phyloP scores from a whole-genome alignment of 2,797 vertebrate species.

The Sebastolobus alascanus region DNA sequence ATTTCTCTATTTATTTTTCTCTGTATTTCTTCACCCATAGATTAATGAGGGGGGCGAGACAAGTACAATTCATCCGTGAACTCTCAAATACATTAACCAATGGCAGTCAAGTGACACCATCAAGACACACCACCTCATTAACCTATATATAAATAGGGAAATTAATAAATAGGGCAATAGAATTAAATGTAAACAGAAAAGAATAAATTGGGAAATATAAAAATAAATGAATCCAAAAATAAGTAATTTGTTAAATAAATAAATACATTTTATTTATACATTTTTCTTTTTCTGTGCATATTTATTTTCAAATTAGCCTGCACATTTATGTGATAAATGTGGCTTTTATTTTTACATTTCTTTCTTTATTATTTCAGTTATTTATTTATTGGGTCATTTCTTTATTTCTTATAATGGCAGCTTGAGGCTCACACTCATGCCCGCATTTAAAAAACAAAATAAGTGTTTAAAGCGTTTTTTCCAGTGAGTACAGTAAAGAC shows the following conservation, averaged over 20 bases:
- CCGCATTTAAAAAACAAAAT: slow-evolving; percentile 23
- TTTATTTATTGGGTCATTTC: neutral
- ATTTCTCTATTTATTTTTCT: no score
- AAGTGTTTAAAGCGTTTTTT: slow-evolving; percentile 40
- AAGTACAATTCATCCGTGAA: no score
- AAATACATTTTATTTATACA: neutral
- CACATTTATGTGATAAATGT: no score
- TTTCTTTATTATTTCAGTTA: no score
- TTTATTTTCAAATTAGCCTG: neutral
- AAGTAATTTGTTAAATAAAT: neutral
- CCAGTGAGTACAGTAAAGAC: slow-evolving; percentile 31
- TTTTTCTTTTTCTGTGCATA: neutral
- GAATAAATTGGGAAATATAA: neutral
- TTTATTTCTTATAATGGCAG: neutral
- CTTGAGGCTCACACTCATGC: slow-evolving; percentile 4
- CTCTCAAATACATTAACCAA: no score
- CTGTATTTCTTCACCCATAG: no score
- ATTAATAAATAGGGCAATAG: neutral
- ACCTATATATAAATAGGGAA: neutral
- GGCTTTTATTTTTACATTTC: no score
- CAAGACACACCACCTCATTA: neutral
- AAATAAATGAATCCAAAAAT: neutral
- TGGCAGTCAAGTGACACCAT: neutral
- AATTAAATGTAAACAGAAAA: neutral
- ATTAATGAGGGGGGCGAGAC: no score